Conservation (phyloP, 2,888 invertebrate genomes). For the Netelia virgata region DNA sequence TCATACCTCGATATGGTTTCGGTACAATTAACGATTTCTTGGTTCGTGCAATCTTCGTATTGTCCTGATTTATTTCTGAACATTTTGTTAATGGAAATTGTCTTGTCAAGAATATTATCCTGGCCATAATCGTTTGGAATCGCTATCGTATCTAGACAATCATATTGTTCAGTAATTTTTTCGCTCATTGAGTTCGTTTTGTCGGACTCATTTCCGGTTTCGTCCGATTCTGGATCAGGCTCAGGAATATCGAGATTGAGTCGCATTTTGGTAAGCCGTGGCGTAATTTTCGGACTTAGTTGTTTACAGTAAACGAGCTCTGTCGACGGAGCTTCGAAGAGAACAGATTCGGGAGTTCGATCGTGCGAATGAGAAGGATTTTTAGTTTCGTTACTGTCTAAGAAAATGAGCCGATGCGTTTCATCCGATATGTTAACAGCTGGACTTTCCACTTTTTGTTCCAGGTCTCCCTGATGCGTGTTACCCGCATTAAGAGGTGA, state of each 20-base stretch:
- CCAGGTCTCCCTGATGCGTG: no score
- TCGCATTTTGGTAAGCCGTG: slow-evolving; percentile 65
- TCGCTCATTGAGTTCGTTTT: slow-evolving; percentile 40
- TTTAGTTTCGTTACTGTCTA: background rate
- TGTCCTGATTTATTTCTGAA: background rate
- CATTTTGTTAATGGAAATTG: slow-evolving; percentile 3
- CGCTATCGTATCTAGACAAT: slow-evolving; percentile 39
- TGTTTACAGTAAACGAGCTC: slow-evolving; percentile 71
- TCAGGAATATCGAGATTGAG: slow-evolving; percentile 75
- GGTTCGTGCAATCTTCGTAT: background rate
- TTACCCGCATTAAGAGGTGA: background rate
- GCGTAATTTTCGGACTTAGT: slow-evolving; percentile 75
- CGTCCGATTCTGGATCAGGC: slow-evolving; percentile 57
- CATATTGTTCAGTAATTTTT: background rate
- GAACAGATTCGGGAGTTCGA: slow-evolving; percentile 74
- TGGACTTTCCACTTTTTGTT: background rate
- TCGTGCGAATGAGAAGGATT: slow-evolving; percentile 34
- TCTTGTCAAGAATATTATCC: slow-evolving; percentile 16
- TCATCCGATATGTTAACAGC: background rate
- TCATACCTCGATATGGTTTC: background rate
- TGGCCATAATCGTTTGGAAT: slow-evolving; percentile 35
- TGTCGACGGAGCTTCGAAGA: slow-evolving; percentile 66
- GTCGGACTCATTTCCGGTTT: slow-evolving; percentile 60
- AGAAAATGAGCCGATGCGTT: background rate
- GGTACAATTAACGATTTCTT: background rate